These are phyloP conservation scores for Caretta caretta DNA, from an alignment of 2,113 vertebrate genomes.

Conservation along the genomic window DNA sequence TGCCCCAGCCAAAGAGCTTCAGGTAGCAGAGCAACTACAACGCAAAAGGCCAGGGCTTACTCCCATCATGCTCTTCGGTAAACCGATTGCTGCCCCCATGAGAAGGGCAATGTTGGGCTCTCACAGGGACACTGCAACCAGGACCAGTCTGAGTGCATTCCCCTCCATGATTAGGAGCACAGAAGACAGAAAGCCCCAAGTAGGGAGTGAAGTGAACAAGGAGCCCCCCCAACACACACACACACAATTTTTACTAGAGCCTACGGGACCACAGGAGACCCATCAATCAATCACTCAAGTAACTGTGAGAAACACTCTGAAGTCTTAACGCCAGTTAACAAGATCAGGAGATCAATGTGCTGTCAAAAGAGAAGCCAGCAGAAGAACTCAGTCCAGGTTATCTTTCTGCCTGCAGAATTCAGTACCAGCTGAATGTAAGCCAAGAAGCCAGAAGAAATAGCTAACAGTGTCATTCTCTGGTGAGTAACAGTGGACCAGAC, in stretches of 20 bases:
- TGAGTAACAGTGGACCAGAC: not conserved
- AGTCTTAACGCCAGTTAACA: not conserved
- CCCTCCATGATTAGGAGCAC: rapidly evolving
- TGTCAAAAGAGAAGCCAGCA: not conserved
- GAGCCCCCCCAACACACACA: too few relatives aligned
- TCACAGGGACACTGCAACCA: too few relatives aligned
- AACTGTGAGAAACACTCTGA: not conserved
- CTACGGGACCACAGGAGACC: not conserved
- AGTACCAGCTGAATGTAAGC: not conserved
- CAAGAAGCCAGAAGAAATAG: not conserved
- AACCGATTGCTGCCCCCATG: not conserved
- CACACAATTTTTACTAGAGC: too few relatives aligned
- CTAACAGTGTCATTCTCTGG: not conserved
- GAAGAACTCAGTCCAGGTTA: not conserved
- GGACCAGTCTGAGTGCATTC: too few relatives aligned
- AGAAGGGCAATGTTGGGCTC: not conserved
- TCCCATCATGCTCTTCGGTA: not conserved
- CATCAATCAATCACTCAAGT: not conserved
- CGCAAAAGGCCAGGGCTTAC: not conserved
- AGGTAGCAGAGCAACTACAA: not conserved
- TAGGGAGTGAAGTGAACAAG: rapidly evolving
- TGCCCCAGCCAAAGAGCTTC: rapidly evolving
- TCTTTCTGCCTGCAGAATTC: not conserved
- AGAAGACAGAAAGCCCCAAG: rapidly evolving
- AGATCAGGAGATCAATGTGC: not conserved